Evolutionary conservation across 2,113 vertebrate species (phyloP).

Genomic region (Panthera tigris): DNA sequence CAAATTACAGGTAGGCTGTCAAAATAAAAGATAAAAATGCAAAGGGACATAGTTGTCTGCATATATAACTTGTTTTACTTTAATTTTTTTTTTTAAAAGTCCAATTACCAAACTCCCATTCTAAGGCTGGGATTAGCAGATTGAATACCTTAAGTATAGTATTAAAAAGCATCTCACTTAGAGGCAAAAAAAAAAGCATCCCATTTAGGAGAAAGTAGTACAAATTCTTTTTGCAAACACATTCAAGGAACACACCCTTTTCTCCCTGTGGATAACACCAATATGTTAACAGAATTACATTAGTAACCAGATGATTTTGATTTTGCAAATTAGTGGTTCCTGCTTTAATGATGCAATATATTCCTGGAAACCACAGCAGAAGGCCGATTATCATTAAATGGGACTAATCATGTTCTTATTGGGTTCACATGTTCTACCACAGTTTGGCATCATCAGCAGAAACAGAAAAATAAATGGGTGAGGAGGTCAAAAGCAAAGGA

Average conservation of each 20-base stretch:
- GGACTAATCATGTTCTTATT: constrained; percentile 49
- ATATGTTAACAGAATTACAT: background rate
- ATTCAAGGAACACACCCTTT: background rate
- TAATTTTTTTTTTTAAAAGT: background rate
- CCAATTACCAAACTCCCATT: background rate
- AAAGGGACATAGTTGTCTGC: background rate
- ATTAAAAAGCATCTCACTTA: background rate
- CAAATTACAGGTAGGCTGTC: constrained; percentile 32
- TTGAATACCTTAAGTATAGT: background rate
- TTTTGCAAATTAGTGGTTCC: constrained; percentile 33
- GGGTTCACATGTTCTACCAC: constrained; percentile 29
- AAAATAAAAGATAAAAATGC: constrained; percentile 36
- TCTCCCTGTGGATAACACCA: background rate
- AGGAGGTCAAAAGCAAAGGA: constrained; percentile 37
- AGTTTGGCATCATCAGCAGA: constrained; percentile 9
- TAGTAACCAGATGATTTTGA: constrained; percentile 41
- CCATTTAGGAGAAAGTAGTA: background rate
- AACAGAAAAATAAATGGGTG: background rate
- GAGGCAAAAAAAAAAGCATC: background rate
- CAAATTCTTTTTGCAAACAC: background rate
- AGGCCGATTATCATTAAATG: constrained; percentile 46
- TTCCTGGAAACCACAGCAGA: constrained; percentile 48
- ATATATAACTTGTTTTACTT: background rate
- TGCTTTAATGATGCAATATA: constrained; percentile 33
- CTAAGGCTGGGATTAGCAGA: background rate